Evolutionary conservation across 2,113 vertebrate species (phyloP).

Genomic region (Kobus ellipsiprymnus): DNA sequence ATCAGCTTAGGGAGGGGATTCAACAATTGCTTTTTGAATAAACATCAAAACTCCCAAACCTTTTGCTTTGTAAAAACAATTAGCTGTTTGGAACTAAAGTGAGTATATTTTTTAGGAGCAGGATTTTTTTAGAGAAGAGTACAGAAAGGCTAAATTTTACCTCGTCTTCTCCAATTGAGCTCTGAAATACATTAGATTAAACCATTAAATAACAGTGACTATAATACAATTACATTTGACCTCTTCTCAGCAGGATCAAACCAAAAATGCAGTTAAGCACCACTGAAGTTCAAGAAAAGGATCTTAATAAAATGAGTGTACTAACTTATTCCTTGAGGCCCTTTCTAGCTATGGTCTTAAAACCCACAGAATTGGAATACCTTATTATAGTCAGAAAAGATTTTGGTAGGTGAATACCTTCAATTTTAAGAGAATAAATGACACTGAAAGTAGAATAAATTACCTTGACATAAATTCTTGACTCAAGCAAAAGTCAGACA

Average conservation of each 20-base stretch:
- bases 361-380: neutral
- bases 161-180: neutral
- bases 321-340: neutral
- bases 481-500: conserved; percentile 6
- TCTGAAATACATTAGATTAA: conserved; percentile 45
- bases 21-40: neutral
- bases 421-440: conserved; percentile 49
- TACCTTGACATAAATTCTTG: conserved; percentile 27
- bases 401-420: conserved; percentile 21
- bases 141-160: conserved; percentile 9
- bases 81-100: neutral
- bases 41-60: neutral
- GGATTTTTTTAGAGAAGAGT: neutral
- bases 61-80: conserved; percentile 25
- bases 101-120: neutral
- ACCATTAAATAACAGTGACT: conserved; percentile 39
- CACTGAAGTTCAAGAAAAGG: conserved; percentile 11
- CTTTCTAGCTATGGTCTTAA: conserved; percentile 25
- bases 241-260: conserved; percentile 32
- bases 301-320: conserved; percentile 38
- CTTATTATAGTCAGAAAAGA: conserved; percentile 8
- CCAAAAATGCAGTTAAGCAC: conserved; percentile 10
- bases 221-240: conserved; percentile 31
- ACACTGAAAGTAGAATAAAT: conserved; percentile 20
- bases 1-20: neutral